phyloP scores from a whole-genome alignment of 2,113 vertebrate genomes.

The Lamprotornis superbus region DNA sequence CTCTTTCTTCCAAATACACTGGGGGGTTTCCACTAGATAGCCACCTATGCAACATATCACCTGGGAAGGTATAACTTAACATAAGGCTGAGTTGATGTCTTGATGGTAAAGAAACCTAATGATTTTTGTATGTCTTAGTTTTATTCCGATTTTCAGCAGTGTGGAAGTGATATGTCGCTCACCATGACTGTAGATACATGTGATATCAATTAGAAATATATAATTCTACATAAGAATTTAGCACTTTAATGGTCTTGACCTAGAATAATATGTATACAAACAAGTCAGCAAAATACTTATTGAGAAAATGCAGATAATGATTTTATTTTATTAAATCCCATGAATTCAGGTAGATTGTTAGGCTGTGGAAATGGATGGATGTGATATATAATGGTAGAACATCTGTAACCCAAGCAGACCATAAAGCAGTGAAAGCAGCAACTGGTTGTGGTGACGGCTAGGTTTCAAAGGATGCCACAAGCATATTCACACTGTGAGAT shows the following conservation, averaged over 20 bases:
- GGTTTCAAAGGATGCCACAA: not conserved
- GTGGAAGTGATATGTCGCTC: not conserved
- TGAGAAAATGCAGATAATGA: not conserved
- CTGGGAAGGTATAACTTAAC: not conserved
- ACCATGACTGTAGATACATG: not conserved
- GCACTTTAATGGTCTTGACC: not conserved
- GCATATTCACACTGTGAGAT: not conserved
- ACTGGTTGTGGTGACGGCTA: not conserved
- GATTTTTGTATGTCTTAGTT: not conserved
- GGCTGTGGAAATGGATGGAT: not conserved
- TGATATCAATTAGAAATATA: not conserved
- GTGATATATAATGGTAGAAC: not conserved
- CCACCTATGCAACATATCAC: rapidly evolving
- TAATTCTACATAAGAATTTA: not conserved
- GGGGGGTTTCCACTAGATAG: not conserved
- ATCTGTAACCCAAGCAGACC: not conserved
- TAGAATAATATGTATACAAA: not conserved
- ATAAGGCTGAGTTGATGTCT: not conserved
- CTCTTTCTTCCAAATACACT: not conserved
- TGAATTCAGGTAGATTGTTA: not conserved
- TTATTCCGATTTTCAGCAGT: not conserved
- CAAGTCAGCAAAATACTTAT: not conserved
- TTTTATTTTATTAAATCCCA: not conserved
- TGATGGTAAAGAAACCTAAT: not conserved
- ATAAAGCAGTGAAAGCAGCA: not conserved